These are phyloP conservation scores for Rhea pennata DNA, from an alignment of 2,113 vertebrate species.

Conservation along the genomic window DNA sequence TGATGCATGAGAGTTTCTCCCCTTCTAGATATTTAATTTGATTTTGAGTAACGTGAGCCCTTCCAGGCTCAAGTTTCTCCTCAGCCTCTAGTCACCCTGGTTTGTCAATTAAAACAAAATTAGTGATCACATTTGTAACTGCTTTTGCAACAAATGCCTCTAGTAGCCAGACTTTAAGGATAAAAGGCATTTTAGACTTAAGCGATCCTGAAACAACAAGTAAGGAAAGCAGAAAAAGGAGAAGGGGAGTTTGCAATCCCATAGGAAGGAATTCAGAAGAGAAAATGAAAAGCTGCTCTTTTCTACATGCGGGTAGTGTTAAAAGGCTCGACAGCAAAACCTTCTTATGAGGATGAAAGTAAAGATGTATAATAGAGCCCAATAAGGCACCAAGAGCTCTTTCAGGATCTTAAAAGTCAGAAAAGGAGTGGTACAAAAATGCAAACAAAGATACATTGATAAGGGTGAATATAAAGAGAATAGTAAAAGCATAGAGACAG, in stretches of 20 bases:
- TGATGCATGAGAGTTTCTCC: background rate
- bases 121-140: conserved; percentile 2
- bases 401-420: background rate
- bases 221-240: background rate
- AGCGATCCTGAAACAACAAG: conserved; percentile 20
- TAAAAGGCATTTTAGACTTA: conserved; percentile 35
- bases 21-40: conserved; percentile 20
- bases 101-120: conserved; percentile 47
- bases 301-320: background rate
- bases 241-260: background rate
- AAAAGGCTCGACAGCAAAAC: conserved; percentile 17
- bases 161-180: background rate
- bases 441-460: conserved; percentile 30
- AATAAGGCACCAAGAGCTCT: conserved; percentile 6
- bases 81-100: background rate
- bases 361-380: background rate
- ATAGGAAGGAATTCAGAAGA: background rate
- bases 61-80: background rate
- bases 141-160: background rate
- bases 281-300: conserved; percentile 2
- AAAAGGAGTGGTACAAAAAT: background rate
- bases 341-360: conserved; percentile 19
- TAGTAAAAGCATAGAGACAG: background rate
- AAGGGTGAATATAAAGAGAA: background rate
- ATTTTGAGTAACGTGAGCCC: background rate